Evolutionary conservation across 2,113 vertebrate species (phyloP).

Genomic region (Heterotis niloticus): DNA sequence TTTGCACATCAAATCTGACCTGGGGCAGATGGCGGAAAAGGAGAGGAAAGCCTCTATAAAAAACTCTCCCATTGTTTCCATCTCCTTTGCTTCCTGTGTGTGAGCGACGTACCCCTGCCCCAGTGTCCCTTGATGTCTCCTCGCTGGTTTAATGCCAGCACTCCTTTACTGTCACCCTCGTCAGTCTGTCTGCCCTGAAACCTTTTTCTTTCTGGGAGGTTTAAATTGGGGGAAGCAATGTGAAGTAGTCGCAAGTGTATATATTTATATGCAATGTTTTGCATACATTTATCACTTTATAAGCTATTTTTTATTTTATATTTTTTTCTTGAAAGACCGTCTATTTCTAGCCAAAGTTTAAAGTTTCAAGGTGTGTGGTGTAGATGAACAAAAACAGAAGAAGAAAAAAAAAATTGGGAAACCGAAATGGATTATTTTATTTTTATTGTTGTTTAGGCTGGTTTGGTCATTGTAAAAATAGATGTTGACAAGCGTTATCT

Average conservation of each 20-base stretch:
- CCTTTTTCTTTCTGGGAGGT: conserved; percentile 44
- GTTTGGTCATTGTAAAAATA: conserved; percentile 59
- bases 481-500: conserved; percentile 72
- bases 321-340: conserved; percentile 53
- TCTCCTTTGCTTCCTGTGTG: conserved; percentile 27
- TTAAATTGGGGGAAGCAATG: conserved; percentile 42
- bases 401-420: conserved; percentile 37
- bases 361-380: conserved; percentile 62
- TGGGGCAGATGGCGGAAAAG: accelerated
- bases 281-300: conserved; percentile 57
- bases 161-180: conserved; percentile 9
- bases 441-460: conserved; percentile 40
- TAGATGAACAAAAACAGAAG: conserved; percentile 55
- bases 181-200: conserved; percentile 10
- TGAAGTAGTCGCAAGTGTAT: conserved; percentile 44
- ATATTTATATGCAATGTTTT: conserved; percentile 45
- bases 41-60: not conserved
- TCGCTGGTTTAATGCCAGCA: conserved; percentile 44
- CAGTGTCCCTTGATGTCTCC: conserved; percentile 51
- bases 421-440: conserved; percentile 39
- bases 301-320: conserved; percentile 57
- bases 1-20: not conserved
- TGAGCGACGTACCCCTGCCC: conserved; percentile 50
- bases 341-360: conserved; percentile 77
- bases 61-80: not conserved